These are phyloP conservation scores for Elaphurus davidianus DNA, from an alignment of 2,113 vertebrate species.

Conservation along the genomic window DNA sequence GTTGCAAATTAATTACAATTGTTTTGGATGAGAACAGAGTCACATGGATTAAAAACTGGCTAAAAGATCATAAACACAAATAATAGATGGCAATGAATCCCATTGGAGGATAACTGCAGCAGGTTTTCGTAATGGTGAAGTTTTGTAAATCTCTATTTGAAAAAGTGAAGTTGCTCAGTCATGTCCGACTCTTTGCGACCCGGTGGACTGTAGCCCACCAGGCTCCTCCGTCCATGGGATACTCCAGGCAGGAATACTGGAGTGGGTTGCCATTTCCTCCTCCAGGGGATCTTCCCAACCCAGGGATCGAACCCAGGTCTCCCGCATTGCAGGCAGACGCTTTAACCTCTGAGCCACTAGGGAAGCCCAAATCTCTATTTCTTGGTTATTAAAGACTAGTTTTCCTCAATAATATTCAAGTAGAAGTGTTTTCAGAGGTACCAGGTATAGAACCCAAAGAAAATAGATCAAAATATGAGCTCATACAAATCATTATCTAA, in stretches of 20 bases:
- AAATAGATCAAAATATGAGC: not conserved
- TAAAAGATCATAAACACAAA: constrained; percentile 53
- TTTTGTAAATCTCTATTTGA: not conserved
- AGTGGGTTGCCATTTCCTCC: too few relatives aligned
- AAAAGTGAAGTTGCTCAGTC: too few relatives aligned
- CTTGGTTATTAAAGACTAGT: not conserved
- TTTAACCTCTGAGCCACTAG: too few relatives aligned
- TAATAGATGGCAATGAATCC: not conserved
- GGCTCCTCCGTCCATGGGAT: too few relatives aligned
- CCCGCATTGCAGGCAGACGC: too few relatives aligned
- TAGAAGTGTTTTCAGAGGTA: not conserved
- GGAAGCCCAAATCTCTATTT: not conserved
- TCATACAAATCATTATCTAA: not conserved
- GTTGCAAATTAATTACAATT: constrained; percentile 67
- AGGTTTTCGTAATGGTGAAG: not conserved
- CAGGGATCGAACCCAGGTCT: too few relatives aligned
- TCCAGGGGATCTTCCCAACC: too few relatives aligned
- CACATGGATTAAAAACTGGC: constrained; percentile 34
- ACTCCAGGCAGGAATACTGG: too few relatives aligned
- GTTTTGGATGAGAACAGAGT: constrained; percentile 47
- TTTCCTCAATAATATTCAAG: not conserved
- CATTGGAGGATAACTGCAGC: not conserved
- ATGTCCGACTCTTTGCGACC: too few relatives aligned
- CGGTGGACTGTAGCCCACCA: too few relatives aligned
- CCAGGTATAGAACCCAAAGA: not conserved